Evolutionary conservation across 2,888 invertebrate species (phyloP), one percentile per base, ranked within the genome.

Genomic region (Ophonus ardosiacus): DNA sequence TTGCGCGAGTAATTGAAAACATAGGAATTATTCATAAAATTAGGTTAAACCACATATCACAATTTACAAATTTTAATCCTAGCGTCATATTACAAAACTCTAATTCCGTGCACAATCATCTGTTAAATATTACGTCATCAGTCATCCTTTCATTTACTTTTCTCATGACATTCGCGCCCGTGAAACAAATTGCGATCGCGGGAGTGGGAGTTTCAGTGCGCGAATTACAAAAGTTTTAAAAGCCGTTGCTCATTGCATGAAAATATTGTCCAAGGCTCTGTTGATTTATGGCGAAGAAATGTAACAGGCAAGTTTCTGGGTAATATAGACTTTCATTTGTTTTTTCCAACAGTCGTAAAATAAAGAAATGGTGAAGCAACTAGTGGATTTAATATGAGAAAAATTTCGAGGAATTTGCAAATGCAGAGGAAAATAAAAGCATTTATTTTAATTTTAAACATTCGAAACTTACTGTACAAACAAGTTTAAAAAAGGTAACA

Each of bases 31-130:
- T 17, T 24, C 43, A 74, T 74, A 74, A 43, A 74, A 74, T 74
- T 38, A 68, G 31, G 68, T 40, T 74, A 43, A 74, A 74, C 71
- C 71, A 74, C 43, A 74, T 17, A 74, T 74, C 71, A 43, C 71
- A 74, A 71, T 71, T 71, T 74, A 74, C 43, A 43, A 38, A 18
- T 74, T 43, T 74, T 74, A 74, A 74, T 74, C 71, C 71, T 43
- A 74, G 43, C 17, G 40, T 10, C 18, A 13, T 43, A 74, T 74
- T 74, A 74, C 43, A 74, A 63, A 74, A 74, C 43, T 51, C 43
- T 74, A 74, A 74, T 74, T 74, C 18, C 43, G 43, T 43, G 71
- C 43, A 74, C 15, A 74, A 74, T 74, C 71, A 74, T 74, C 71
- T 43, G 71, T 74, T 74, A 74, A 17, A 43, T 74, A 74, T 18